Evolutionary conservation across 2,888 invertebrate species (phyloP).

Genomic region (Tenthredo amoena): DNA sequence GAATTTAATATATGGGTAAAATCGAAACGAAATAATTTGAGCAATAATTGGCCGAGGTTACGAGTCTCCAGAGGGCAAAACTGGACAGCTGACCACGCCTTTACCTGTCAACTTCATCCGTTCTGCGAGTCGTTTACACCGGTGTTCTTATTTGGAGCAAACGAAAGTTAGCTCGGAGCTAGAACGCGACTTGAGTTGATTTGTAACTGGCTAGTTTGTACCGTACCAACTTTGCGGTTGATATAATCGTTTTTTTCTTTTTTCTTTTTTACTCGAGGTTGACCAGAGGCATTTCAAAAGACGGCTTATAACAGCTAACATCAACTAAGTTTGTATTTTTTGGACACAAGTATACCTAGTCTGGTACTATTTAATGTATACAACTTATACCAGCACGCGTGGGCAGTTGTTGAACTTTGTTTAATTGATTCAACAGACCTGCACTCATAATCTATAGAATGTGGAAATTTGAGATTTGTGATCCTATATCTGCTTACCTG

Average conservation of each 20-base stretch:
- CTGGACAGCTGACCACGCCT: conserved; percentile 61
- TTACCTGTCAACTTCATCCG: conserved; percentile 36
- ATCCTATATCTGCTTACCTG: neutral
- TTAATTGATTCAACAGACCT: neutral
- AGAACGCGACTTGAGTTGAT: conserved; percentile 6
- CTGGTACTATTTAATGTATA: neutral
- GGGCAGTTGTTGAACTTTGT: conserved; percentile 26
- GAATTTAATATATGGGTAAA: neutral
- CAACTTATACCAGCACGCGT: neutral
- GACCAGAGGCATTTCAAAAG: conserved; percentile 27
- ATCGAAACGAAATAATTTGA: conserved; percentile 9
- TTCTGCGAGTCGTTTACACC: conserved; percentile 12
- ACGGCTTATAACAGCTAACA: neutral
- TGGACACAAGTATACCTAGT: neutral
- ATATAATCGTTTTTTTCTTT: conserved; percentile 12
- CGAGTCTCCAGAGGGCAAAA: conserved; percentile 39
- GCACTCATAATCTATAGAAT: neutral
- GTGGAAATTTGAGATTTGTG: conserved; percentile 31
- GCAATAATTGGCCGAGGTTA: conserved; percentile 41
- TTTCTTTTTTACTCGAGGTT: conserved; percentile 8
- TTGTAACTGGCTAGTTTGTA: conserved; percentile 4
- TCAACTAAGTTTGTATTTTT: neutral
- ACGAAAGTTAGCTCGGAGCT: conserved; percentile 60
- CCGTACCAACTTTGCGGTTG: neutral
- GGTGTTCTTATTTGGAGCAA: conserved; percentile 57